Evolutionary conservation across 2,113 vertebrate genomes (phyloP).

Genomic region (Crotalus tigris): DNA sequence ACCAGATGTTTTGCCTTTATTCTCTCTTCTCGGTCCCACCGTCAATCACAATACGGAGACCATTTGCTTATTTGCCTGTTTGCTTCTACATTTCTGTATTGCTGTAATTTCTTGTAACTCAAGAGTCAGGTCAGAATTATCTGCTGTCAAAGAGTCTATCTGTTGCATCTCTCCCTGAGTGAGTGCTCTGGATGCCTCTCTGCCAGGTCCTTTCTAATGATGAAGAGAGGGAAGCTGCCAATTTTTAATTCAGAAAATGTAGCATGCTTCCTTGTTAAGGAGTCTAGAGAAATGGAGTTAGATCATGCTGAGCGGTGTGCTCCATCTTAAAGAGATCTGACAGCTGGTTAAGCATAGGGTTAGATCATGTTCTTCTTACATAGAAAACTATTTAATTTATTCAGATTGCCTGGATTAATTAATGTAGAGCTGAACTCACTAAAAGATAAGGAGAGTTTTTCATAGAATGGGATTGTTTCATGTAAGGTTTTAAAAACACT

Average conservation of each 20-base stretch:
- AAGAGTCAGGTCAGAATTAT: constrained; percentile 4
- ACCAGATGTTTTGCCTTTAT: constrained; percentile 73
- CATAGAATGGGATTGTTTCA: neutral
- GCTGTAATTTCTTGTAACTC: neutral
- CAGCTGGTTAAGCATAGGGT: neutral
- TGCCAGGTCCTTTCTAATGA: neutral
- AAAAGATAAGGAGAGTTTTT: neutral
- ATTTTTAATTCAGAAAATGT: neutral
- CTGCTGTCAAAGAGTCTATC: neutral
- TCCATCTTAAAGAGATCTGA: neutral
- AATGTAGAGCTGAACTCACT: neutral
- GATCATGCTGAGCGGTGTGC: neutral
- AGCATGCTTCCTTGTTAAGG: neutral
- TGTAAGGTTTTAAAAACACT: neutral
- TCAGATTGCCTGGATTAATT: neutral
- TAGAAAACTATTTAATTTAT: neutral
- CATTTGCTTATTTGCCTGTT: neutral
- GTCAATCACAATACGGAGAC: constrained; percentile 44
- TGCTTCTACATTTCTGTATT: neutral
- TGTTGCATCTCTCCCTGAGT: neutral
- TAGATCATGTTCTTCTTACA: neutral
- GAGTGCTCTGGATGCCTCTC: neutral
- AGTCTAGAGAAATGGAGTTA: neutral
- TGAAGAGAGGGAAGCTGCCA: neutral
- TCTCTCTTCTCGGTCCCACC: constrained; percentile 57